Evolutionary conservation across 2,888 invertebrate genomes (phyloP).

Genomic region (Drosophila recens): DNA sequence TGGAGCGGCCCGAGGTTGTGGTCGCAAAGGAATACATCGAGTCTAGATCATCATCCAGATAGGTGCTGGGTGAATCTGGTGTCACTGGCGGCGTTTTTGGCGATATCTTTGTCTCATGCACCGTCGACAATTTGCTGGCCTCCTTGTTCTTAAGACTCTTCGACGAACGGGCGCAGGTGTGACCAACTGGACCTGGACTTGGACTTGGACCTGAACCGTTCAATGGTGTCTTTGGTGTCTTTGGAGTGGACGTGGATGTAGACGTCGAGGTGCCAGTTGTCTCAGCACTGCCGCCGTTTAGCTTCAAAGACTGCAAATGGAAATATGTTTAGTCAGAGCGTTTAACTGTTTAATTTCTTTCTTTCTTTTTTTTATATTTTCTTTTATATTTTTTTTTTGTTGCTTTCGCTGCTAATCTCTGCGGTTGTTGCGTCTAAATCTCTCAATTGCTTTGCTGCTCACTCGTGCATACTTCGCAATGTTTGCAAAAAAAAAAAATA

Average conservation of each 20-base stretch:
- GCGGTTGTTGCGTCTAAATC: conserved; percentile 52
- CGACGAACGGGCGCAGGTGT: conserved; percentile 47
- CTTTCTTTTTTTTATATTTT: conserved; percentile 11
- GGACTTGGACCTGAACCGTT: conserved; percentile 43
- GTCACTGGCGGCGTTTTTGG: conserved; percentile 88
- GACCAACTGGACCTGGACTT: conserved; percentile 60
- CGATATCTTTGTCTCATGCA: conserved; percentile 81
- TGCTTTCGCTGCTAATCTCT: conserved; percentile 46
- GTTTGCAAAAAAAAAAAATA: conserved; percentile 16
- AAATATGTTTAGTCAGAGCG: conserved; percentile 49
- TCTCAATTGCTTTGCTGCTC: conserved; percentile 61
- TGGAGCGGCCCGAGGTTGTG: conserved; percentile 91
- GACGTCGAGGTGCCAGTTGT: conserved; percentile 57
- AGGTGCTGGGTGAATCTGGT: conserved; percentile 87
- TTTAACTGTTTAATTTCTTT: conserved; percentile 55
- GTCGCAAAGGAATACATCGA: conserved; percentile 92
- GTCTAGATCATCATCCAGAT: conserved; percentile 90
- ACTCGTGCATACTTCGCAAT: conserved; percentile 68
- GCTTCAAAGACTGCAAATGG: conserved; percentile 83
- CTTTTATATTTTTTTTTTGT: conserved; percentile 14
- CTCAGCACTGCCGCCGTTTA: conserved; percentile 80
- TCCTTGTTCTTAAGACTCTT: conserved; percentile 10
- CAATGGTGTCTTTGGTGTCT: conserved; percentile 86
- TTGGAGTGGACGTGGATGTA: conserved; percentile 65
- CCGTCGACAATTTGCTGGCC: conserved; percentile 65